Evolutionary conservation across 92 coral and sea anemone species (phyloP), one percentile per base, ranked within the genome.

Genomic region (Epizoanthus scotinus): DNA sequence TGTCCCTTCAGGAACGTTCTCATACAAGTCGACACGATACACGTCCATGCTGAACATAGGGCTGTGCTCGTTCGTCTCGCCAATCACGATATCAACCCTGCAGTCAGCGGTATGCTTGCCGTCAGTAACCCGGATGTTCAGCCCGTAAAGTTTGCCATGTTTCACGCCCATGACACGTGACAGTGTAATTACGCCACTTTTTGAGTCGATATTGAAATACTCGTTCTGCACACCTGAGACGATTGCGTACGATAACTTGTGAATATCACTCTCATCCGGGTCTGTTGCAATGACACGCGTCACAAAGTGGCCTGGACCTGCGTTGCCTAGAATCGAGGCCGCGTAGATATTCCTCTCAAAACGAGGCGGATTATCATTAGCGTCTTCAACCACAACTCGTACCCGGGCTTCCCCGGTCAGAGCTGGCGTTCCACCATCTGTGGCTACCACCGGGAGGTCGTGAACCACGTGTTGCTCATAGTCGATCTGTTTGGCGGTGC

Each of bases 241-340:
- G 74, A 95, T 89, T 52, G 82, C 70, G 81, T 95, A 95, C 31
- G 78, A 87, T 57, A 95, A 69, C 82, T 87, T 89, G 29, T 68
- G 74, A 58, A 84, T 87, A 83, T 95, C 99, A 56, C 85, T 79
- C 53, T 95, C 95, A 78, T 95, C 99, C 38, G 89, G 90, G 85
- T 95, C 99, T 15, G 92, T 89, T 68, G 99, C 99, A 24, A 95
- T 71, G 67, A 95, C 95, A 34, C 92, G 94, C 73, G 98, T 95
- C 66, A 95, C 94, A 73, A 95, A 95, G 86, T 91, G 94, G 19
- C 94, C 94, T 49, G 99, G 99, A 71, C 97, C 98, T 53, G 95
- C 98, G 70, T 84, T 89, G 44, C 93, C 98, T 56, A 94, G 90
- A 52, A 95, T 90, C 57, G 99, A 91, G 25, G 98, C 89, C 36